Evolutionary conservation across 1,140 invertebrate genomes (phyloP).

Genomic region (Belonocnema kinseyi): DNA sequence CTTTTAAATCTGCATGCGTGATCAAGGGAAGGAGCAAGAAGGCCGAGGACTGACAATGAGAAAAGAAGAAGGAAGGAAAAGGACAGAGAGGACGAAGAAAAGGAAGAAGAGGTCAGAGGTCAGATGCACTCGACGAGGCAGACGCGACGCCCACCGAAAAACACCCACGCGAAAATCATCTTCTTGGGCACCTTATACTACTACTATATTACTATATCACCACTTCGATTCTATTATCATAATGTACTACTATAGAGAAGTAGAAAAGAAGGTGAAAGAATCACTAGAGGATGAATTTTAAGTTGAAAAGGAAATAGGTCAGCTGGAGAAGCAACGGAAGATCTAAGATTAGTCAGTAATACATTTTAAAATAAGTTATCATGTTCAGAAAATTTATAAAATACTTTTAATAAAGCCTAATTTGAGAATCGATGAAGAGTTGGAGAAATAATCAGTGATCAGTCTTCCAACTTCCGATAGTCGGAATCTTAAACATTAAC

Average conservation of each 20-base stretch:
- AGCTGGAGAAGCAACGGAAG: no score
- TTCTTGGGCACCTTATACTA: slow-evolving; percentile 50
- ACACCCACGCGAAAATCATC: slow-evolving; percentile 68
- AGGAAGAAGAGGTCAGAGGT: slow-evolving; percentile 66
- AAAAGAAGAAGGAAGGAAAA: slow-evolving; percentile 51
- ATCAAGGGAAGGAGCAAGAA: slow-evolving; percentile 40
- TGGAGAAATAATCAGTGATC: no score
- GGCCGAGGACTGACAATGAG: slow-evolving; percentile 26
- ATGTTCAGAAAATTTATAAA: no score
- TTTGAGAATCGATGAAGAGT: no score
- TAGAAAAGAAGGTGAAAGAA: no score
- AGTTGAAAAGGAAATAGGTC: neutral
- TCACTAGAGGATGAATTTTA: neutral
- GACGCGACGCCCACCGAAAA: slow-evolving; percentile 71
- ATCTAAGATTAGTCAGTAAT: no score
- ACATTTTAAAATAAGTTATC: no score
- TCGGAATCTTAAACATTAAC: no score
- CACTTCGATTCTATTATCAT: slow-evolving; percentile 39
- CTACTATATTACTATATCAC: slow-evolving; percentile 41
- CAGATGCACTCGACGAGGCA: slow-evolving; percentile 67
- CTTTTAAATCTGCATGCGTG: slow-evolving; percentile 65
- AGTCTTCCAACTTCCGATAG: no score
- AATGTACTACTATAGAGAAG: neutral
- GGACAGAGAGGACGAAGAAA: slow-evolving; percentile 52
- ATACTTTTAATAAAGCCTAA: no score